Conservation (phyloP, 2,888 invertebrate species). For the Lypha dubia region DNA sequence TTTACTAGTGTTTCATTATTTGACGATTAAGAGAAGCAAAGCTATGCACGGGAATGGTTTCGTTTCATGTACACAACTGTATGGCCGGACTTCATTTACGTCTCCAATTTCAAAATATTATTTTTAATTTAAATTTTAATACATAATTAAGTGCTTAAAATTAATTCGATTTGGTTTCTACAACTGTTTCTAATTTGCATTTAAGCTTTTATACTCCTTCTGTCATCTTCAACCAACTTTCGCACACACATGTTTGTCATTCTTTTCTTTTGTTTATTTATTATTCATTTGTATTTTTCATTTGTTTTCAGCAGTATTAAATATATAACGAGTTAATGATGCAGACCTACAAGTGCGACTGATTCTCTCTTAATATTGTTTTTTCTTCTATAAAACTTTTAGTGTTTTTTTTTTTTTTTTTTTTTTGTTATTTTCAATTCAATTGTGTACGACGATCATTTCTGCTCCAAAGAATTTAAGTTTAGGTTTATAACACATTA, state of each 20-base stretch:
- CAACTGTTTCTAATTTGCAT: constrained; percentile 24
- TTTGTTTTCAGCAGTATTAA: constrained; percentile 69
- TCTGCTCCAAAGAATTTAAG: constrained; percentile 71
- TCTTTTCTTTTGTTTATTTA: constrained; percentile 35
- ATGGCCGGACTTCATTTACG: too few species aligned
- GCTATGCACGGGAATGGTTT: too few species aligned
- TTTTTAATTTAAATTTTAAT: background rate
- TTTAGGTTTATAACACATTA: constrained; percentile 70
- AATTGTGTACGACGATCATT: constrained; percentile 64
- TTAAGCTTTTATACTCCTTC: constrained; percentile 10
- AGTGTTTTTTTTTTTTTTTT: constrained; percentile 15
- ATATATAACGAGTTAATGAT: constrained; percentile 71
- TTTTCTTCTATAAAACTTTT: constrained; percentile 49
- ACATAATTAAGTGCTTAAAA: background rate
- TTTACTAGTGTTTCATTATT: too few species aligned
- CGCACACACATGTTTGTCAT: constrained; percentile 17
- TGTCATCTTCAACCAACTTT: constrained; percentile 38
- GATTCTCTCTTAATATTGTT: constrained; percentile 72
- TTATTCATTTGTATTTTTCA: too few species aligned
- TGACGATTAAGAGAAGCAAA: too few species aligned
- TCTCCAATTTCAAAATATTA: background rate
- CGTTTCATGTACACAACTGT: background rate
- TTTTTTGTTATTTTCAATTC: constrained; percentile 36
- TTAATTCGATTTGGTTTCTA: background rate
- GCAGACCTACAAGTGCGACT: constrained; percentile 79